phyloP scores from a whole-genome alignment of 2,113 vertebrate genomes.

The Piaya cayana region DNA sequence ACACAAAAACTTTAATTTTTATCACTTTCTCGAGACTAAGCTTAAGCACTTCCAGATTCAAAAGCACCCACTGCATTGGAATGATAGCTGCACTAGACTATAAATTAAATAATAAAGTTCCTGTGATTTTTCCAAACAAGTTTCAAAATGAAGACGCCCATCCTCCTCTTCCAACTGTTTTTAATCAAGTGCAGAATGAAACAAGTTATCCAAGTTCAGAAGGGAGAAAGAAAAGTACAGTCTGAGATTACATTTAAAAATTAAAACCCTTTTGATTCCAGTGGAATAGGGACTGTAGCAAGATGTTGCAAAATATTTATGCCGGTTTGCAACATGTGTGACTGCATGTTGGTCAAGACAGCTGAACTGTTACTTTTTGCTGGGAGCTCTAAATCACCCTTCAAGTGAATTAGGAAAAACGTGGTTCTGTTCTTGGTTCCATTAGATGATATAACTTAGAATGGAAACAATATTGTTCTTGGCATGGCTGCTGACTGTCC shows the following conservation, averaged over 20 bases:
- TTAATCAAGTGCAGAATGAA: slow-evolving; percentile 36
- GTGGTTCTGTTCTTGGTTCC: slow-evolving; percentile 25
- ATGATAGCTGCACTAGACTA: neutral
- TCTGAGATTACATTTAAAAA: neutral
- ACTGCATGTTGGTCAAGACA: slow-evolving; percentile 26
- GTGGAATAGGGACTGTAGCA: slow-evolving; percentile 29
- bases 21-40: neutral
- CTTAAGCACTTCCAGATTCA: slow-evolving; percentile 7
- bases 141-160: neutral
- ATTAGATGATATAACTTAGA: slow-evolving; percentile 57
- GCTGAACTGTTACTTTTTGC: slow-evolving; percentile 4
- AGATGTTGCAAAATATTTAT: slow-evolving; percentile 29
- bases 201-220: slow-evolving; percentile 11
- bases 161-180: slow-evolving; percentile 35
- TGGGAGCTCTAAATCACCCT: slow-evolving; percentile 56
- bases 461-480: slow-evolving; percentile 70
- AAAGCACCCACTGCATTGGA: neutral
- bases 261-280: neutral
- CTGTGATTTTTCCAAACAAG: neutral
- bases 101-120: slow-evolving; percentile 39
- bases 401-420: neutral
- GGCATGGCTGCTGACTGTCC: slow-evolving; percentile 29
- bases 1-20: slow-evolving; percentile 6
- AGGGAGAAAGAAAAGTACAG: neutral
- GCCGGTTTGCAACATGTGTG: neutral